These are phyloP conservation scores for Anadara kagoshimensis DNA, from an alignment of 1,140 invertebrate species.

Conservation along the genomic window DNA sequence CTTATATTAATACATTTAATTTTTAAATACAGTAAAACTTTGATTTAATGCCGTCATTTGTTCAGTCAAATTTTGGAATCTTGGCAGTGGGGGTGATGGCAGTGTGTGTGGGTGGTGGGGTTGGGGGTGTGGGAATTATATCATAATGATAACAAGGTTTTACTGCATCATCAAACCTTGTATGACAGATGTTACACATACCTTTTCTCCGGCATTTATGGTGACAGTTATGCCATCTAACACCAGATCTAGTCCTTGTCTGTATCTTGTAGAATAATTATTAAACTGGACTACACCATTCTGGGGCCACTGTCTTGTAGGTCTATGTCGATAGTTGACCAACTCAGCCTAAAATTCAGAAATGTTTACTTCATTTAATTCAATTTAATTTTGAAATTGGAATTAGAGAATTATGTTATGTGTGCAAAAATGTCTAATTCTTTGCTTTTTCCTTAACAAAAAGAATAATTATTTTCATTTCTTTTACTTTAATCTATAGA, in stretches of 20 bases:
- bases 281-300: slow-evolving; percentile 83
- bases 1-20: no score
- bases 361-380: not conserved
- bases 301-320: slow-evolving; percentile 63
- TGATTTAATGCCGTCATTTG: no score
- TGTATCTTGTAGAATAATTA: slow-evolving; percentile 76
- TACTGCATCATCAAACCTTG: no score
- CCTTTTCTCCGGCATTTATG: slow-evolving; percentile 74
- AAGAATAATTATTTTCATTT: no score
- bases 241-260: slow-evolving; percentile 65
- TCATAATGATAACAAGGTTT: no score
- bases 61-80: no score
- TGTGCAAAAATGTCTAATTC: not conserved
- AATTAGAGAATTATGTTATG: not conserved
- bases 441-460: no score
- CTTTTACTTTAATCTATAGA: no score
- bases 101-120: no score
- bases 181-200: slow-evolving; percentile 24
- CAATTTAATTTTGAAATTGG: not conserved
- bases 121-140: no score
- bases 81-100: no score
- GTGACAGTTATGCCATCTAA: slow-evolving; percentile 59
- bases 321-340: slow-evolving; percentile 37
- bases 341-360: slow-evolving; percentile 46
- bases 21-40: no score